Evolutionary conservation across 2,113 vertebrate species (phyloP), one percentile per base, ranked within the genome.

Genomic region (Australoheros scitulus): DNA sequence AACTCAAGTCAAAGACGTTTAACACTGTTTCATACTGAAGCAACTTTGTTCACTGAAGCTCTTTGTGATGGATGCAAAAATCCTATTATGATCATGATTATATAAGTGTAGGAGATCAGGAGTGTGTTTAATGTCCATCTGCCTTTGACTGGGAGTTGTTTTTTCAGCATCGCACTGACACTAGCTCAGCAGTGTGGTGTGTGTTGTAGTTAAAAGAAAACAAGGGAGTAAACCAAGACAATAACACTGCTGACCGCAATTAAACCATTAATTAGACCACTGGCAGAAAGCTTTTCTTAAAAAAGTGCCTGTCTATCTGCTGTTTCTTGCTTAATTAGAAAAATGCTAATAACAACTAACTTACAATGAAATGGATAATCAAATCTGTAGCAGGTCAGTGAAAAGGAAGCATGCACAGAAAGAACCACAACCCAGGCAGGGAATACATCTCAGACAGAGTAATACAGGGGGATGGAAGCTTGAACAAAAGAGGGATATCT

Each of bases 401-500:
- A 38, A 61, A 87, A 63, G 13, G 14, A 80, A 47, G 15, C 56
- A 13, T 13, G 59, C 24, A 43, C 36, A 41, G 20, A 80, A 38
- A 61, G 64, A 61, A 43, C 5, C 72, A 65, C 61, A 32, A 65
- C 5, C 5, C 78, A 38, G 83, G 76, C 52, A 34, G 70, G n/a
- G 41, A 80, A 78, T 4, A 74, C 47, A 81, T 57, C 74, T 78
- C 83, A 86, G 84, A 64, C 50, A 29, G 22, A 81, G 57, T 87
- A 77, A 84, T 70, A 64, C 85, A 81, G 47, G 59, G 65, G 24
- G 86, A 78, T 65, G 59, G 81, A 80, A 59, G 77, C 76, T 38
- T 1, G 79, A 83, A 85, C 89, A 91, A 87, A 61, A 65, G 84
- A 87, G 80, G 79, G 87, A 82, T 90, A 90, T 87, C 86, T 60